Evolutionary conservation across 92 coral and sea anemone genomes (phyloP).

Genomic region (Actinernus sp.): DNA sequence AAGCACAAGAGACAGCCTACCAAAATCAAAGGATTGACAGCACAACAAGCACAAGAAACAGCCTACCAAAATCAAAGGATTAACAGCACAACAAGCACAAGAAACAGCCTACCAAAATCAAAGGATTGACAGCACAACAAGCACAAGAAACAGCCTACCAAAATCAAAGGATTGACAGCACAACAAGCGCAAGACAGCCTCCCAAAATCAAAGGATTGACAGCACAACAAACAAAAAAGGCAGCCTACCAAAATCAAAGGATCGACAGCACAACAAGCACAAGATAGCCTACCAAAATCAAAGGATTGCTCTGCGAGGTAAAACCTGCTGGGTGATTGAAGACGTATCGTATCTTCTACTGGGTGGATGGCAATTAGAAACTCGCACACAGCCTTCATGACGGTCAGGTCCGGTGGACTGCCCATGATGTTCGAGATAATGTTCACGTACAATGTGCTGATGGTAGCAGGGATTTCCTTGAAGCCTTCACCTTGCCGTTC

Average conservation of each 20-base stretch:
- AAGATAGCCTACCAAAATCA: slow-evolving; percentile 58
- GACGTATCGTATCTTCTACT: slow-evolving; percentile 77
- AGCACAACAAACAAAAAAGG: not conserved
- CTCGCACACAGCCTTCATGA: slow-evolving; percentile 94
- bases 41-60: too few species aligned
- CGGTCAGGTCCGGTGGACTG: slow-evolving; percentile 70
- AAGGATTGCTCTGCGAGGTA: slow-evolving; percentile 73
- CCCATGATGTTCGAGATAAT: slow-evolving; percentile 94
- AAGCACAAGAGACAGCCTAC: too few species aligned
- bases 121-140: too few species aligned
- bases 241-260: too few species aligned
- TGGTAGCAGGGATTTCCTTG: slow-evolving; percentile 74
- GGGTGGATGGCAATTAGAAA: slow-evolving; percentile 95
- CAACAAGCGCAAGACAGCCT: not conserved
- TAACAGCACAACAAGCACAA: too few species aligned
- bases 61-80: too few species aligned
- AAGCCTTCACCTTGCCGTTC: slow-evolving; percentile 86
- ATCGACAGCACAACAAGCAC: not conserved
- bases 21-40: too few species aligned
- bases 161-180: slow-evolving; percentile 3
- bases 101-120: too few species aligned
- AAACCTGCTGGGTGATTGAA: slow-evolving; percentile 85
- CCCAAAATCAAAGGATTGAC: not conserved
- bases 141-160: too few species aligned
- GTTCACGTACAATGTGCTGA: slow-evolving; percentile 87